These are phyloP conservation scores for Pyrochroa serraticornis DNA, from an alignment of 2,888 invertebrate genomes.

Conservation along the genomic window DNA sequence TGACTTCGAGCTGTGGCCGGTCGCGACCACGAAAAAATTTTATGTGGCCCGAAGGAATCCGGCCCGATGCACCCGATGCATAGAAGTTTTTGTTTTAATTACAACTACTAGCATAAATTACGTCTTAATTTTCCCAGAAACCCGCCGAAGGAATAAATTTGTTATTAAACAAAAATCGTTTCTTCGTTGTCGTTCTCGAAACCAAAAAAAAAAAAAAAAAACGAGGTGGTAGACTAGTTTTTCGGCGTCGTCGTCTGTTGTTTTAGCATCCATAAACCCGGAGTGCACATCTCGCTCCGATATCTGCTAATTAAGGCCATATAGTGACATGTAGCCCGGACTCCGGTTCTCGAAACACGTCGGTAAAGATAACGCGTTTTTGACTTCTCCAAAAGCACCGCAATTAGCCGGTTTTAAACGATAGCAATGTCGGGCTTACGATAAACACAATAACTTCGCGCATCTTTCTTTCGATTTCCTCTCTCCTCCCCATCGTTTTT, in stretches of 20 bases:
- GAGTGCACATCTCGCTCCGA: constrained; percentile 14
- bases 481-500: too few relatives aligned
- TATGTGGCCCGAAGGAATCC: too few relatives aligned
- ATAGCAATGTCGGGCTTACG: too few relatives aligned
- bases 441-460: too few relatives aligned
- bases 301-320: constrained; percentile 38
- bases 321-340: constrained; percentile 25
- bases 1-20: too few relatives aligned
- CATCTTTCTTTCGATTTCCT: too few relatives aligned
- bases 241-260: neutral
- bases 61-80: too few relatives aligned
- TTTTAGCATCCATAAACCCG: constrained; percentile 6
- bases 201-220: too few relatives aligned
- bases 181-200: neutral
- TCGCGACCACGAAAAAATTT: too few relatives aligned
- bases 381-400: constrained; percentile 30
- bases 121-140: constrained; percentile 25
- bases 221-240: too few relatives aligned
- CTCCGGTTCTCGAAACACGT: neutral
- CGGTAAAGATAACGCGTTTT: constrained; percentile 21
- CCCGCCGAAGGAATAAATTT: constrained; percentile 15
- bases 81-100: too few relatives aligned
- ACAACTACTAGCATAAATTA: neutral
- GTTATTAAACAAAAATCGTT: constrained; percentile 23
- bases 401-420: constrained; percentile 33